phyloP scores from a whole-genome alignment of 2,113 vertebrate genomes.

The Vulpes lagopus region DNA sequence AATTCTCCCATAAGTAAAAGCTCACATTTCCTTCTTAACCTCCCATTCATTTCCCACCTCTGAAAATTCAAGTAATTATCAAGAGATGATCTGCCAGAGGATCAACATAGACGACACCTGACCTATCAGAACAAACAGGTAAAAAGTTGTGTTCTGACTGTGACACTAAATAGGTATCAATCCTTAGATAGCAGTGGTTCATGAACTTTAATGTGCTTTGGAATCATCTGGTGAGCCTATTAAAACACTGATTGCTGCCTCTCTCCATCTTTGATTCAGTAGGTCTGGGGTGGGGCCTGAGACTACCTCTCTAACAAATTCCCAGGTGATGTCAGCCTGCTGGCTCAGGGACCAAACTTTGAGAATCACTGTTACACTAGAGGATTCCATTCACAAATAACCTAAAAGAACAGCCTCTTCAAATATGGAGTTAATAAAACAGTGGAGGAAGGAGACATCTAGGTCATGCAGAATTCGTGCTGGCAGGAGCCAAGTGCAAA shows the following conservation, averaged over 20 bases:
- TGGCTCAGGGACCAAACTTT: neutral
- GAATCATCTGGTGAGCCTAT: neutral
- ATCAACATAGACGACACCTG: neutral
- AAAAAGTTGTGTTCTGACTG: neutral
- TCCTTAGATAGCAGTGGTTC: neutral
- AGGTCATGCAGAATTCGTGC: neutral
- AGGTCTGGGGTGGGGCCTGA: neutral
- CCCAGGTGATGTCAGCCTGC: neutral
- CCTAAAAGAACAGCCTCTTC: neutral
- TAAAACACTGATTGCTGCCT: neutral
- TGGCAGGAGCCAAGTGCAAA: neutral
- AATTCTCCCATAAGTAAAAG: constrained; percentile 2
- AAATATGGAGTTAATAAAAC: neutral
- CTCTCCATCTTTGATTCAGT: neutral
- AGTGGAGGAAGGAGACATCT: no score
- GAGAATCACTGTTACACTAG: neutral
- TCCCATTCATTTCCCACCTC: neutral
- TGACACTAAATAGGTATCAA: no score
- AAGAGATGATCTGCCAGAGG: neutral
- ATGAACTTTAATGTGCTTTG: no score
- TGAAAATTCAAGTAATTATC: neutral
- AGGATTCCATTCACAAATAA: neutral
- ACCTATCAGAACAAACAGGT: neutral
- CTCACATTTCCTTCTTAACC: neutral
- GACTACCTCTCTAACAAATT: neutral